Base-by-base conservation (phyloP, 2,113 vertebrate genomes). In the Turnix velox region DNA sequence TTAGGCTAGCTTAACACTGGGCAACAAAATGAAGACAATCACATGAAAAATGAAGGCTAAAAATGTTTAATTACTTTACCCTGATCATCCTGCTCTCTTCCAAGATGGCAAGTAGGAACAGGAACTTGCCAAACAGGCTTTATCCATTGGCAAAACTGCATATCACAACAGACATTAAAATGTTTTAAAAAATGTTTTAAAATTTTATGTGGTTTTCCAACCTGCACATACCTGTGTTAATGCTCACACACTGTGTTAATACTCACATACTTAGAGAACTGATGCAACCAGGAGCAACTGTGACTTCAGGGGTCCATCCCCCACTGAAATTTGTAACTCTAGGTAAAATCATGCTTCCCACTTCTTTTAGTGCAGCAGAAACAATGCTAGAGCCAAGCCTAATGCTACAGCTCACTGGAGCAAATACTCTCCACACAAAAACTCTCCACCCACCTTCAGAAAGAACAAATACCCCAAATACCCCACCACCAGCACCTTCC, bases 31-130 rank as follows among this genome's bases (percentile, higher is more conserved):
- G 39, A 89, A 89, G 87, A 94, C 87, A 94, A 91, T 93, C 82
- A 65, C 54, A 89, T 49, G 54, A 62, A 92, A 91, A 93, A 85
- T 1, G 8, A 89, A 89, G 39, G 54, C 77, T 94, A 85, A 93
- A 94, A 94, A 74, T 92, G 78, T 93, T 95, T 92, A 95, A 92
- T 96, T 89, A 54, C 58, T 91, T 85, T 82, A 92, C 46, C 54
- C 91, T 85, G 81, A 87, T 95, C 71, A 92, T 35, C 27, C 54
- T 76, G 33, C 40, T 91, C 24, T 45, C 76, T 92, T 96, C 84
- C 89, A 96, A 95, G n/a, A 65, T 92, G 92, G 92, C 94, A 95
- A 67, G 46, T 28, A 52, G 39, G 57, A 91, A 45, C 8, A 66
- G 49, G 30, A 89, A 93, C 30, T 84, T 93, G 87, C 84, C 92